Evolutionary conservation across 2,797 vertebrate genomes (phyloP).

Genomic region (Petrocephalus schoutedeni): DNA sequence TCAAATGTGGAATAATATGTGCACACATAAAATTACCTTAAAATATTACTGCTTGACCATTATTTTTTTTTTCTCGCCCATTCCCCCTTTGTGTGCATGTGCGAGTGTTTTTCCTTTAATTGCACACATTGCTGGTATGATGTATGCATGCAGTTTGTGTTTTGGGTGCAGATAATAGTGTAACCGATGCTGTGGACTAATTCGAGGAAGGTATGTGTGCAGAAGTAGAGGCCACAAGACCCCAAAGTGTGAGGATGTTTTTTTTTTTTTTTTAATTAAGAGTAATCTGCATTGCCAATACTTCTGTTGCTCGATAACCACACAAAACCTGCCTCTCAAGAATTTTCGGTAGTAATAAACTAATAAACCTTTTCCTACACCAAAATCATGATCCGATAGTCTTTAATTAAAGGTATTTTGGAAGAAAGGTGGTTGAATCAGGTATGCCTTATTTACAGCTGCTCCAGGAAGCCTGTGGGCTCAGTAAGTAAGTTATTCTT

Average conservation of each 20-base stretch:
- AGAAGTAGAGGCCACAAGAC: background rate
- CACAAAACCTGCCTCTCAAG: conserved; percentile 1
- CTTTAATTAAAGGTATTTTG: background rate
- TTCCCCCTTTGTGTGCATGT: background rate
- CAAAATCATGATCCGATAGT: background rate
- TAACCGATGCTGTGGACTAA: background rate
- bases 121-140: background rate
- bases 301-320: background rate
- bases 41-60: conserved; percentile 43
- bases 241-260: background rate
- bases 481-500: background rate
- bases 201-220: background rate
- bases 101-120: background rate
- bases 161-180: background rate
- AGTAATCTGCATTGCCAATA: conserved; percentile 9
- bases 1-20: conserved; percentile 64
- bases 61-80: background rate
- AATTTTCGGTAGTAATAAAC: background rate
- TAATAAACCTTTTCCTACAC: conserved; percentile 18
- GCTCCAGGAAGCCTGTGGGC: background rate
- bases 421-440: background rate
- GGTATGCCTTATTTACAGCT: background rate
- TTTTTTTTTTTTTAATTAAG: background rate
- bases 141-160: background rate
- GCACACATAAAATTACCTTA: conserved; percentile 73